Base-by-base conservation (phyloP, 1,140 invertebrate genomes). In the Hyles vespertilio region DNA sequence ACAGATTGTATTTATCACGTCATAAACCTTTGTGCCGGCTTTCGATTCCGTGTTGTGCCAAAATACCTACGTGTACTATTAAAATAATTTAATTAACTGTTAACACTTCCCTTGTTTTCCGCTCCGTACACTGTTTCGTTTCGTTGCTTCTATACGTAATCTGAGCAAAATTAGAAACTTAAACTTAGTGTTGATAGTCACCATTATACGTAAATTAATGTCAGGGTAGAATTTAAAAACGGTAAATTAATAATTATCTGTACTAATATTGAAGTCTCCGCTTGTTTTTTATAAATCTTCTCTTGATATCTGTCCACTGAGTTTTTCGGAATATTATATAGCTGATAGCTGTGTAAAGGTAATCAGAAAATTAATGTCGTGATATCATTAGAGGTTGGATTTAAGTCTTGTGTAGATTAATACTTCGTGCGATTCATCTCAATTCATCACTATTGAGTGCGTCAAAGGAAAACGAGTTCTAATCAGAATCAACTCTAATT, bases 161-260 rank as follows among this genome's bases (percentile, higher is more conserved):
- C 69, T 64, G 69, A 79, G 75, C 72, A 81, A 84, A 81, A 79
- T 79, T 78, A 80, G 75, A 70, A 70, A 58, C 71, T 72, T 76
- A 79, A 84, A 77, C 77, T 84, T 85, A 86, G 81, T 81, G 67
- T 83, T 84, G 67, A 80, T 87, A 85, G 79, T 86, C 84, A 87
- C 86, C 81, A 87, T 87, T 89, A 90, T 90, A 90, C 89, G 89
- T 90, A 90, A 90, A 89, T 89, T 89, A 86, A 84, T 87, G 86
- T 89, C 89, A 90, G 89, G 89, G 89, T 90, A 90, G 89, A 89
- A 74, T 81, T 81, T 56, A 78, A 71, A 22, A 84, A 70, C 68
- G 74, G 75, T 81, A 80, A 77, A 77, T 75, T 66, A 77, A 81
- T 79, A 74, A 74, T 72, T 78, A 75, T 71, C 76, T 78, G 74